phyloP scores from a whole-genome alignment of 2,888 invertebrate species.

The Noctuana brunneofusca region DNA sequence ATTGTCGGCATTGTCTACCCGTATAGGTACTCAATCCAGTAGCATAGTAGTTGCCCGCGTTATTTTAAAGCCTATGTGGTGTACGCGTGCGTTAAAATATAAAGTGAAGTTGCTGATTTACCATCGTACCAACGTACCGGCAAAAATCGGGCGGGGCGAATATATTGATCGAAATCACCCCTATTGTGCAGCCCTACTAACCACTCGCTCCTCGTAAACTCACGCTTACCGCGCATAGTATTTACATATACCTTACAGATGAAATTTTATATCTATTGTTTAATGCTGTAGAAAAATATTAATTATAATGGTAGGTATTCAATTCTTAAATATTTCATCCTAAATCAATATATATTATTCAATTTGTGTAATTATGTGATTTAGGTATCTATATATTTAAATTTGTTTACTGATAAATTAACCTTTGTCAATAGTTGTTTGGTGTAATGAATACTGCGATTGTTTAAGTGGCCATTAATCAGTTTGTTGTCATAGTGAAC shows the following conservation, averaged over 20 bases:
- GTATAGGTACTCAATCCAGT: not conserved
- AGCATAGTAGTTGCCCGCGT: not conserved
- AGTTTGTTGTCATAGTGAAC: not conserved
- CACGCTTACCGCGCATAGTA: not conserved
- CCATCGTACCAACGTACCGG: slow-evolving; percentile 29
- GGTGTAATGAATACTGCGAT: not conserved
- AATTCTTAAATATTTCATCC: not conserved
- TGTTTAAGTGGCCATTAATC: not conserved
- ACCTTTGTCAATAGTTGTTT: not conserved
- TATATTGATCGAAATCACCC: slow-evolving; percentile 37
- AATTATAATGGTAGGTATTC: slow-evolving; percentile 17
- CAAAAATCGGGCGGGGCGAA: slow-evolving; percentile 33
- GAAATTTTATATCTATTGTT: not conserved
- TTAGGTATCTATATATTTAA: too few relatives aligned
- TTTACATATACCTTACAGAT: not conserved
- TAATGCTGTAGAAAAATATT: not conserved
- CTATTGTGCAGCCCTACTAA: not conserved
- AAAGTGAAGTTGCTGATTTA: slow-evolving; percentile 14
- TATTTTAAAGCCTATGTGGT: not conserved
- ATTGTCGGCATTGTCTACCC: too few relatives aligned
- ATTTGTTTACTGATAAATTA: slow-evolving; percentile 10
- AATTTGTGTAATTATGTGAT: not conserved
- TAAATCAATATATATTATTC: too few relatives aligned
- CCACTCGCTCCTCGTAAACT: not conserved
- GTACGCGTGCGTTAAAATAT: slow-evolving; percentile 20